Evolutionary conservation across 2,113 vertebrate genomes (phyloP), one percentile per base, ranked within the genome.

Genomic region (Struthio camelus): DNA sequence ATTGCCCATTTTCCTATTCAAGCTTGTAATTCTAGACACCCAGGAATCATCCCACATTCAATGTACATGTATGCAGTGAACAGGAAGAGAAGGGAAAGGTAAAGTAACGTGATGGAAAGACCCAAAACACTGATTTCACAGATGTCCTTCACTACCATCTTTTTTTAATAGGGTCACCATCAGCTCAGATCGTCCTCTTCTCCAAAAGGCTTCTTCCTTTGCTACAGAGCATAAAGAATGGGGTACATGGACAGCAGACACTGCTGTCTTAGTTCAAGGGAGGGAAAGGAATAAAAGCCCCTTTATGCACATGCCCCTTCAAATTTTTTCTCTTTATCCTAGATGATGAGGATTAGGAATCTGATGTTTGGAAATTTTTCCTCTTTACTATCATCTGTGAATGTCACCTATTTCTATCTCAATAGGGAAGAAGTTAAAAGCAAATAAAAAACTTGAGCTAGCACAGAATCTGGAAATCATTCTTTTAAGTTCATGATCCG

Each of bases 161-260:
- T 2, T 4, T 38, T 27, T 27, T 25, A 14, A 9, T 0, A 0
- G 11, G 70, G 4, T 20, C 62, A 53, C 30, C 34, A 38, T 9
- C 19, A 64, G 9, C 48, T 65, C 24, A 71, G 17, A 69, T 14
- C 10, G 73, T 36, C 38, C 22, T 22, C 10, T 50, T 3, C 20
- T 72, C 71, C 42, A 58, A 73, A 80, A 46, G 36, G 9, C 19
- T 32, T n/a, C 30, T 69, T 36, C 50, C 17, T 58, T 54, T 34
- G 32, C 65, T 40, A 17, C 11, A 28, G 32, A n/a, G 62, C 36
- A 25, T 27, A 86, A 36, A 62, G 34, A 42, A 87, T 7, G 2
- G 5, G 24, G 27, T 58, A 65, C n/a, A 30, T 1, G 9, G 13
- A 66, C 2, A 62, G 40, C 6, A 56, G 67, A 48, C 10, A 28